These are phyloP conservation scores for Ctenopoma kingsleyae DNA, from an alignment of 2,797 vertebrate species.

Conservation along the genomic window DNA sequence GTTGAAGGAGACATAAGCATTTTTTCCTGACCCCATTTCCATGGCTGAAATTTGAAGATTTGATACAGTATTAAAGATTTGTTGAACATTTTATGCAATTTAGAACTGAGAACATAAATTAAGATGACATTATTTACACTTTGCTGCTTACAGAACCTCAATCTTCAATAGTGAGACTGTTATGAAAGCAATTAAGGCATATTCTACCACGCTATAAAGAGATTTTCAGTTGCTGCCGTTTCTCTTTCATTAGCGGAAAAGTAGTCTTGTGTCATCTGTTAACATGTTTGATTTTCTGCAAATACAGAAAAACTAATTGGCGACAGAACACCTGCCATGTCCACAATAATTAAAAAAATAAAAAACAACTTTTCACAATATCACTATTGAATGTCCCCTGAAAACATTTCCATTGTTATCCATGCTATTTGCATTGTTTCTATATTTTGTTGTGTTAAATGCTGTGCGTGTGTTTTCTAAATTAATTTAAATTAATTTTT, in stretches of 20 bases:
- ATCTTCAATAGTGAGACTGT: slow-evolving; percentile 7
- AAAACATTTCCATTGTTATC: too few species aligned
- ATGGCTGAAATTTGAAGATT: slow-evolving; percentile 55
- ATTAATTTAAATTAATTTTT: not conserved
- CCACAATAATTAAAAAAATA: too few species aligned
- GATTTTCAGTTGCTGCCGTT: slow-evolving; percentile 24
- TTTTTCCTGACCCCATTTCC: slow-evolving; percentile 53
- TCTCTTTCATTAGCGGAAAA: slow-evolving; percentile 39
- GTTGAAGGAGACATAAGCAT: slow-evolving; percentile 28
- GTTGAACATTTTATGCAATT: slow-evolving; percentile 58
- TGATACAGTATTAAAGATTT: slow-evolving; percentile 52
- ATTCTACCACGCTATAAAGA: slow-evolving; percentile 15
- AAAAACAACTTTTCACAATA: too few species aligned
- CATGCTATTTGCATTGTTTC: too few species aligned
- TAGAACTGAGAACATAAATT: slow-evolving; percentile 19
- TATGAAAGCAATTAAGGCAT: slow-evolving; percentile 39
- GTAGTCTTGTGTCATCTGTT: slow-evolving; percentile 48
- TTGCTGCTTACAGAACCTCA: not conserved
- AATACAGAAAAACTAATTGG: too few species aligned
- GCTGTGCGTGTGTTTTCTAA: not conserved
- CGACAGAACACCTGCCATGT: too few species aligned
- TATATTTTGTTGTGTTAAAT: too few species aligned
- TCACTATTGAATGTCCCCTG: not conserved
- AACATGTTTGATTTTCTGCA: slow-evolving; percentile 27
- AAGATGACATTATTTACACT: slow-evolving; percentile 32